A percentile compares a stretch with the other conserved stretches of the same genome.
These are phyloP conservation scores for Diabrotica undecimpunctata DNA, from an alignment of 1,140 invertebrate species.

Conservation along the genomic window DNA sequence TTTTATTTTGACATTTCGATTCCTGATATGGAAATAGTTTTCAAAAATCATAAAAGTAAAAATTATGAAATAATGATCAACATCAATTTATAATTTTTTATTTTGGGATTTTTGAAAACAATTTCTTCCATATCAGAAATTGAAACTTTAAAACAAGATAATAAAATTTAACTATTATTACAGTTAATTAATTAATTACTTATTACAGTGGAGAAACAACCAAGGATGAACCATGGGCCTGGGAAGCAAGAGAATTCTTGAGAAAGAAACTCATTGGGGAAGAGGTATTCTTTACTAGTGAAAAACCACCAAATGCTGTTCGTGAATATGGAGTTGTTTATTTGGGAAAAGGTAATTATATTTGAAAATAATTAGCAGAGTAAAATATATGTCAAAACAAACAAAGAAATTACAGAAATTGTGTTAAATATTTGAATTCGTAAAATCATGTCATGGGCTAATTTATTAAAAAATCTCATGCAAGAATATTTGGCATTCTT, in stretches of 20 bases:
- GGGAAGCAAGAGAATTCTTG: slow-evolving; percentile 93
- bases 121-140: no score
- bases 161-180: no score
- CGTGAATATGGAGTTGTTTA: slow-evolving; percentile 87
- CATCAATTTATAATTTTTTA: no score
- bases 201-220: slow-evolving; percentile 55
- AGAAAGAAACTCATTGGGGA: slow-evolving; percentile 89
- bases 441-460: background rate
- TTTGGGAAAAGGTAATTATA: slow-evolving; percentile 69
- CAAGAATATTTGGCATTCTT: no score
- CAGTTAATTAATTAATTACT: background rate
- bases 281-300: slow-evolving; percentile 75
- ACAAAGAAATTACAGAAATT: no score
- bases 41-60: no score
- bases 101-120: no score
- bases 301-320: slow-evolving; percentile 68
- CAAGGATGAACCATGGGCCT: slow-evolving; percentile 91
- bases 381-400: background rate
- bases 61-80: no score
- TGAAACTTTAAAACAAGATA: no score
- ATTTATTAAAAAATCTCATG: background rate
- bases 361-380: slow-evolving; percentile 1
- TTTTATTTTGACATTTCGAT: no score
- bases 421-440: no score
- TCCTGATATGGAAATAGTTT: no score